A percentile compares a stretch with the other conserved stretches of the same genome.
phyloP scores from a whole-genome alignment of 2,797 vertebrate genomes.

The Mallotus villosus region DNA sequence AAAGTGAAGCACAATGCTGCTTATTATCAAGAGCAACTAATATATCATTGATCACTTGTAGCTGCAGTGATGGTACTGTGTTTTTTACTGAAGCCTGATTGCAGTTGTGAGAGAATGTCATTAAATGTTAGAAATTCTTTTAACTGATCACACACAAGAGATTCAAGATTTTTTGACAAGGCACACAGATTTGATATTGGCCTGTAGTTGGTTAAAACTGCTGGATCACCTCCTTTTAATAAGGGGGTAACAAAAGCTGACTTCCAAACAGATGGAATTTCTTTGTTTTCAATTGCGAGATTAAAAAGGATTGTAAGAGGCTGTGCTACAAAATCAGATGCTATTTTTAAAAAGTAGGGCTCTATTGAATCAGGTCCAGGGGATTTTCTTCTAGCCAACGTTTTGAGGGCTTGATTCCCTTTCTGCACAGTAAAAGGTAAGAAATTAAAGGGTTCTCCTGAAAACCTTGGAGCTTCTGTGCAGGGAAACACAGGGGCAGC shows the following conservation, averaged over 20 bases:
- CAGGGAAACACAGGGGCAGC: no score
- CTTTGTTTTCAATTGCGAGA: conserved; percentile 11
- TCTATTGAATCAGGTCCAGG: conserved; percentile 16
- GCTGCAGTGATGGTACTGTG: conserved; percentile 19
- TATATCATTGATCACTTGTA: no score
- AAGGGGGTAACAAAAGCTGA: conserved; percentile 10
- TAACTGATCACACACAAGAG: no score
- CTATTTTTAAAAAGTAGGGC: conserved; percentile 20
- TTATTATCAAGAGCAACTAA: no score
- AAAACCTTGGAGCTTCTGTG: no score
- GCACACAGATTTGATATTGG: no score
- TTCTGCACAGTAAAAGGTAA: conserved; percentile 3
- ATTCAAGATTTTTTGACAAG: conserved; percentile 15
- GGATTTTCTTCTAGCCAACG: conserved; percentile 13
- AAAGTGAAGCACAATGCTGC: no score
- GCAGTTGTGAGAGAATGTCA: conserved; percentile 23
- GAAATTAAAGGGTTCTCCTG: conserved; percentile 7
- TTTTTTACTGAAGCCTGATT: conserved; percentile 11
- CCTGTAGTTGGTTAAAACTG: no score
- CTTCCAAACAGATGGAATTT: conserved; percentile 10
- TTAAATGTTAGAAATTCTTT: conserved; percentile 12
- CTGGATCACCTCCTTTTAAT: no score
- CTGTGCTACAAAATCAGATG: conserved; percentile 15
- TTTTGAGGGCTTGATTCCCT: conserved; percentile 11
- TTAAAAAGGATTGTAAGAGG: conserved; percentile 25